Conservation (phyloP, 2,888 invertebrate genomes). For the Ferdinandea cuprea region DNA sequence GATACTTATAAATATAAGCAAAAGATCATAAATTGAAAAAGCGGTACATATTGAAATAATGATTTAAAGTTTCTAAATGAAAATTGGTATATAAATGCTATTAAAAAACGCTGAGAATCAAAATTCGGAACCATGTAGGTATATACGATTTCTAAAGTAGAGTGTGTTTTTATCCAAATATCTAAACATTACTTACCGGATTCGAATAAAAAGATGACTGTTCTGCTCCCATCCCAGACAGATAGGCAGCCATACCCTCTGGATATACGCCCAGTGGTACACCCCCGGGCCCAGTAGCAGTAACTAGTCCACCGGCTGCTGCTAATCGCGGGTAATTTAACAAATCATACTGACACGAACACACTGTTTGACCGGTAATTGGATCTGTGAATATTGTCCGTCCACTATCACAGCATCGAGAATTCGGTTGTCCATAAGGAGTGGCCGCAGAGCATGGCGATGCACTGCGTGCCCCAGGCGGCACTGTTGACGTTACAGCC, state of each 20-base stretch:
- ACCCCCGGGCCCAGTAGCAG: conserved; percentile 85
- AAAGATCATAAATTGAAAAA: too few species aligned
- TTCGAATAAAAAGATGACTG: conserved; percentile 93
- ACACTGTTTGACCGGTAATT: conserved; percentile 93
- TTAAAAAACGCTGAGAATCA: too few species aligned
- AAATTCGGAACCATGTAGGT: too few species aligned
- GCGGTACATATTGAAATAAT: too few species aligned
- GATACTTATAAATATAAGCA: background rate
- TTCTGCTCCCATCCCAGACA: conserved; percentile 92
- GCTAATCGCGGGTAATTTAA: conserved; percentile 90
- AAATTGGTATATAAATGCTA: too few species aligned
- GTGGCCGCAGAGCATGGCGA: conserved; percentile 84
- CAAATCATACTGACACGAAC: conserved; percentile 95
- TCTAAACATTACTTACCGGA: conserved; percentile 87
- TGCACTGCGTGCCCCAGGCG: conserved; percentile 84
- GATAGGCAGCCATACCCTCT: conserved; percentile 93
- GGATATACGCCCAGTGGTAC: conserved; percentile 92
- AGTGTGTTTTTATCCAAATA: background rate
- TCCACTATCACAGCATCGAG: conserved; percentile 94
- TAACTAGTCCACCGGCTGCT: conserved; percentile 82
- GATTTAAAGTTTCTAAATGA: too few species aligned
- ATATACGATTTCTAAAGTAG: background rate
- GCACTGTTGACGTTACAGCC: conserved; percentile 84
- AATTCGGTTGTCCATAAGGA: conserved; percentile 83
- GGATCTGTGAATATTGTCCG: conserved; percentile 95